A percentile compares a stretch with the other conserved stretches of the same genome.
phyloP scores from a whole-genome alignment of 2,888 invertebrate genomes.

The Ichneumoninae sp. region DNA sequence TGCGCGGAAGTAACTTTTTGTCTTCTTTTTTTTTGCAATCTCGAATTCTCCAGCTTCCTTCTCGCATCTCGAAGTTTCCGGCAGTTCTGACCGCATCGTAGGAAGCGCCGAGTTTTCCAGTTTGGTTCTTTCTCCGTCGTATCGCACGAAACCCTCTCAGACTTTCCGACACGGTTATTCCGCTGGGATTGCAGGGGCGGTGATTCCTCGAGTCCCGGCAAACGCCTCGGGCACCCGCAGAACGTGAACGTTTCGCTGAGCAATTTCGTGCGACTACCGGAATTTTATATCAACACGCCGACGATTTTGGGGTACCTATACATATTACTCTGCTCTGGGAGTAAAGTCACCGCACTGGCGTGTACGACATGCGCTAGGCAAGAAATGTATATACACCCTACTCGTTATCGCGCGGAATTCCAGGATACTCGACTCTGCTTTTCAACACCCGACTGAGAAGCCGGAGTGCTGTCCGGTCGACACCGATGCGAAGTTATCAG shows the following conservation, averaged over 20 bases:
- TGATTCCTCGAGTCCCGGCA: slow-evolving; percentile 68
- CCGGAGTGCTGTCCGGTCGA: too few relatives aligned
- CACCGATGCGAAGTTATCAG: too few relatives aligned
- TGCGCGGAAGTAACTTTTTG: slow-evolving; percentile 1
- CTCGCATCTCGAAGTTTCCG: slow-evolving; percentile 72
- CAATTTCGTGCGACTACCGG: slow-evolving; percentile 7
- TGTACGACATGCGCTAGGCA: too few relatives aligned
- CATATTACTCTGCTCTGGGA: too few relatives aligned
- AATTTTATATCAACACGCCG: background rate
- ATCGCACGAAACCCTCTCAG: slow-evolving; percentile 67
- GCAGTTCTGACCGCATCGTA: slow-evolving; percentile 77
- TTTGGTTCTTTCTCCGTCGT: slow-evolving; percentile 72
- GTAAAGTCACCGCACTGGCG: too few relatives aligned
- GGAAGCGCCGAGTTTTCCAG: slow-evolving; percentile 77
- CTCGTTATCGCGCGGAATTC: too few relatives aligned
- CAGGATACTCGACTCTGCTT: too few relatives aligned
- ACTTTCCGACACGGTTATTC: slow-evolving; percentile 56
- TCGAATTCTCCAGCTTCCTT: background rate
- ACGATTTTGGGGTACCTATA: background rate
- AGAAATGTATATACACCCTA: too few relatives aligned
- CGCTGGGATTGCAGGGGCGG: slow-evolving; percentile 68
- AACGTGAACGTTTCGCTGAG: slow-evolving; percentile 27
- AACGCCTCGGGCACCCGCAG: slow-evolving; percentile 62
- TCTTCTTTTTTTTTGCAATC: background rate
- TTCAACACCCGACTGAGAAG: too few relatives aligned